Base-by-base conservation (phyloP, 2,113 vertebrate species). In the Marmota monax region DNA sequence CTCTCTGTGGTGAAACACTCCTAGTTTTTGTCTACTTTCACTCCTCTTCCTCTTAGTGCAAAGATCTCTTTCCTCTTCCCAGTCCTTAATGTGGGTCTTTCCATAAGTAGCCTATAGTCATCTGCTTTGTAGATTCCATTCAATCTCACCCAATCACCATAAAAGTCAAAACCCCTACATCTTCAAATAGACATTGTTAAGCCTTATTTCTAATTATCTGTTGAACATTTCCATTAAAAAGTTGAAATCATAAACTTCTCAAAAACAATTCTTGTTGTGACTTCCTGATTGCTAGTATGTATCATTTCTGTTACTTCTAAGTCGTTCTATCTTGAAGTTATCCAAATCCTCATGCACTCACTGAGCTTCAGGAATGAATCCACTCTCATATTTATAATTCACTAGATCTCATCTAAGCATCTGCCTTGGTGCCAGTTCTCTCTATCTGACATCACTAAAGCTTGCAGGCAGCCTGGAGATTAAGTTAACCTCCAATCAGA, bases 311-410 rank as follows among this genome's bases (percentile, higher is more conserved):
- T 18, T 70, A 45, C n/a, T 76, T 79, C 39, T 76, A 39, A 29
- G n/a, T 67, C 56, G 48, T 56, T 67, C 88, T 85, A 42, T 67
- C 56, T 70, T 77, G 12, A 79, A 84, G n/a, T 79, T 90, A 22
- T 84, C 48, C 37, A 91, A 51, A 85, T 65, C 34, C 37, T 77
- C 23, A 48, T 37, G 32, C 32, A 25, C 27, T 76, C 56, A 7
- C 16, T 37, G 11, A 53, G 29, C 65, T 85, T 12, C 51, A 84
- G 34, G 51, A 88, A 58, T 3, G 7, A 34, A 69, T n/a, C 7
- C 48, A 39, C 17, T 84, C 11, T 37, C 69, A 7, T 32, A 10
- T 73, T 73, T 79, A 12, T 23, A 74, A 37, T 53, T 84, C 42
- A 14, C 39, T 14, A 7, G 25, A 2, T 42, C 25, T 93, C 20